phyloP scores from a whole-genome alignment of 2,888 invertebrate genomes.

The Ischnura elegans region DNA sequence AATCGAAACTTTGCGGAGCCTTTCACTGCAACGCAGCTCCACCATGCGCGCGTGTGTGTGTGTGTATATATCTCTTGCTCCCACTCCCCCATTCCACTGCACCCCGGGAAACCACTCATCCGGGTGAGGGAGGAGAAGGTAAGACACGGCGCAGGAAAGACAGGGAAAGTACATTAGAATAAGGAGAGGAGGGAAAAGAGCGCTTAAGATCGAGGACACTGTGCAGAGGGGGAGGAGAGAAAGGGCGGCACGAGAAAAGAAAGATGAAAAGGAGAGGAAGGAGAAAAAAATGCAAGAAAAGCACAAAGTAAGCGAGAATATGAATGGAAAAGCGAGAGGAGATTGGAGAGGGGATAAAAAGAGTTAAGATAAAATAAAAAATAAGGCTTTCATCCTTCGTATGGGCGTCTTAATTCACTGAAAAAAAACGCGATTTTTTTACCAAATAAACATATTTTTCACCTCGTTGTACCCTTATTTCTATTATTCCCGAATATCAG shows the following conservation, averaged over 20 bases:
- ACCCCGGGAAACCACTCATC: constrained; percentile 35
- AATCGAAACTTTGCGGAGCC: constrained; percentile 20
- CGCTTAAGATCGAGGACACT: not conserved
- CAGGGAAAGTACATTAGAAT: constrained; percentile 30
- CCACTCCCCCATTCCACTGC: not conserved
- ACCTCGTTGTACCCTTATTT: too few relatives aligned
- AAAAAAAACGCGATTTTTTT: too few relatives aligned
- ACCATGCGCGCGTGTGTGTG: too few relatives aligned
- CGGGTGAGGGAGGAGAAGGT: not conserved
- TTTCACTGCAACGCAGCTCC: not conserved
- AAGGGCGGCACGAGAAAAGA: not conserved
- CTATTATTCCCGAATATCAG: too few relatives aligned
- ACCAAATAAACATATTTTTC: too few relatives aligned
- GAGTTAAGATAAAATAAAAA: too few relatives aligned
- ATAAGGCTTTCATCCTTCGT: too few relatives aligned
- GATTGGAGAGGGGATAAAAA: too few relatives aligned
- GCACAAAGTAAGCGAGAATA: not conserved
- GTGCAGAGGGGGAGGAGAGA: not conserved
- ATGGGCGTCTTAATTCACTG: too few relatives aligned
- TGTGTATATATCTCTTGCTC: not conserved
- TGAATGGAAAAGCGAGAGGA: too few relatives aligned
- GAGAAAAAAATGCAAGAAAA: not conserved
- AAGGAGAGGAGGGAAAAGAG: not conserved
- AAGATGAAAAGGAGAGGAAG: not conserved
- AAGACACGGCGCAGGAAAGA: not conserved